phyloP scores from a whole-genome alignment of 2,113 vertebrate species.

The Thamnophis sirtalis region DNA sequence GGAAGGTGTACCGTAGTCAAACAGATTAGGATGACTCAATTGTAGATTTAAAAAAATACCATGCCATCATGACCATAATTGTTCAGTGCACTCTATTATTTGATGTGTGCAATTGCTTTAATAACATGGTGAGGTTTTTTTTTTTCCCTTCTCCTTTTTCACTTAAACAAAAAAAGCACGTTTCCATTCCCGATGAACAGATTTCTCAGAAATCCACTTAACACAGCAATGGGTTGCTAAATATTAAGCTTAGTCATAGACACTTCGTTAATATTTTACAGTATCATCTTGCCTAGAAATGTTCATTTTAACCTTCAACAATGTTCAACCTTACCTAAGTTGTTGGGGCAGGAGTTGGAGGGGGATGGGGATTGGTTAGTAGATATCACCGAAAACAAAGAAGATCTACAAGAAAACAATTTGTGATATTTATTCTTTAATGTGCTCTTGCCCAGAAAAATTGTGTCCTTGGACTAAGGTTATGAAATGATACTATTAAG shows the following conservation, averaged over 20 bases:
- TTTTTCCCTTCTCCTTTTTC: background rate
- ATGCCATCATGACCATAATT: background rate
- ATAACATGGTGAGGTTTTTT: background rate
- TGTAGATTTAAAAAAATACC: background rate
- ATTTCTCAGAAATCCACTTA: background rate
- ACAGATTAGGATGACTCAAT: background rate
- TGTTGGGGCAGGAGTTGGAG: background rate
- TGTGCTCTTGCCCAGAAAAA: constrained; percentile 39
- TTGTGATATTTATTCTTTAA: constrained; percentile 58
- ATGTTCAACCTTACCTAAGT: constrained; percentile 29
- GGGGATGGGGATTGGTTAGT: constrained; percentile 14
- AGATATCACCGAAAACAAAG: background rate
- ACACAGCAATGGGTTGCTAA: background rate
- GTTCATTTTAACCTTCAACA: constrained; percentile 33
- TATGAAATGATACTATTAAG: constrained; percentile 66
- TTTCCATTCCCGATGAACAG: background rate
- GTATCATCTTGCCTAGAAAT: constrained; percentile 3
- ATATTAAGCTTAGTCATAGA: background rate
- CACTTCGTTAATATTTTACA: constrained; percentile 6
- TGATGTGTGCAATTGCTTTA: background rate
- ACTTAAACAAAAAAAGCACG: background rate
- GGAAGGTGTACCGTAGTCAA: background rate
- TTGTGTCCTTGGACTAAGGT: constrained; percentile 56
- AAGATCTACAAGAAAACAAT: constrained; percentile 24
- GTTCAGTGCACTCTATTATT: background rate